Conservation (phyloP, 2,113 vertebrate genomes). For the Diadophis punctatus region DNA sequence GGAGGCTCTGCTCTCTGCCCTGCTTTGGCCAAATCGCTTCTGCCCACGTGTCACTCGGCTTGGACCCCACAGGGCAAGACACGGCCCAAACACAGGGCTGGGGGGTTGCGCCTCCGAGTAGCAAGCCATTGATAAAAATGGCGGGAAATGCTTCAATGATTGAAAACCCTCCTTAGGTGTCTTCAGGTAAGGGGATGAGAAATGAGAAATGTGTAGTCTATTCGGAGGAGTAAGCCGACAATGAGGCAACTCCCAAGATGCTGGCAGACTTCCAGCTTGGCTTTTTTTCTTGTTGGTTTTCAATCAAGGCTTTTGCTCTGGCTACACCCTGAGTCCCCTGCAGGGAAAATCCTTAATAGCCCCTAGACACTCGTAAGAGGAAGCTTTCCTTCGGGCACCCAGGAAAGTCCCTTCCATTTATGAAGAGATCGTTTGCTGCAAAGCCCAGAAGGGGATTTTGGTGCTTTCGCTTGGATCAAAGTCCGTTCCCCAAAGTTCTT, state of each 20-base stretch:
- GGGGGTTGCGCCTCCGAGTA: background rate
- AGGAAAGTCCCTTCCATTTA: conserved; percentile 10
- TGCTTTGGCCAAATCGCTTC: background rate
- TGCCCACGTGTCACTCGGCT: background rate
- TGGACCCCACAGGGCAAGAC: background rate
- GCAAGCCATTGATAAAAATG: background rate
- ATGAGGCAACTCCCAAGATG: too few species aligned
- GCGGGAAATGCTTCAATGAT: background rate
- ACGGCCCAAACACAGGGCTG: fast-evolving
- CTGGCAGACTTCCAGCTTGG: background rate
- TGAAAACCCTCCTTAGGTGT: background rate
- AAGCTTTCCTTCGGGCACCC: background rate
- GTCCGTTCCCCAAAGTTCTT: background rate
- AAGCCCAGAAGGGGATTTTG: background rate
- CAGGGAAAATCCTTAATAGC: background rate
- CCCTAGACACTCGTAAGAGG: conserved; percentile 25
- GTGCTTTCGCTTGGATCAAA: background rate
- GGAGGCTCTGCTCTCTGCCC: background rate
- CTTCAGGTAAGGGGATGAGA: background rate
- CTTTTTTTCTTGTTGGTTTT: background rate
- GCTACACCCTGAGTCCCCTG: background rate
- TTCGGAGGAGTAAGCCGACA: too few species aligned
- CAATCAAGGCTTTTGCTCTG: background rate
- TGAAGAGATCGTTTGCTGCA: background rate
- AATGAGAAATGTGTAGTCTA: too few species aligned